Evolutionary conservation across 2,888 invertebrate genomes (phyloP).

Genomic region (Epirrhoe alternata): DNA sequence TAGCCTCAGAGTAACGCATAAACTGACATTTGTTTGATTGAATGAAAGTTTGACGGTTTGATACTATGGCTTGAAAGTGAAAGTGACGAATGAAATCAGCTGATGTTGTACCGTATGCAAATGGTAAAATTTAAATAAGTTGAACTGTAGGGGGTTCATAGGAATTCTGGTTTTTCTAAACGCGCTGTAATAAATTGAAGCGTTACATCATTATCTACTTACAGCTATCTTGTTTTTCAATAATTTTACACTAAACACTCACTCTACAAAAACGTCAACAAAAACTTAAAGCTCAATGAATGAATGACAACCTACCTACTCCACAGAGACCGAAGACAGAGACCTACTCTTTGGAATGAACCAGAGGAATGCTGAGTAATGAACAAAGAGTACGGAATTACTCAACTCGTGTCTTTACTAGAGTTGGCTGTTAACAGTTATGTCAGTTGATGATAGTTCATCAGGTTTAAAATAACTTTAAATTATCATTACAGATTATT

Average conservation of each 20-base stretch:
- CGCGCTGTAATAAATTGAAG: background rate
- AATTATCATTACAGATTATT: too few species aligned
- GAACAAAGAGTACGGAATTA: too few species aligned
- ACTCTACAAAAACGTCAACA: background rate
- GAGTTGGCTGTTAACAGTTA: too few species aligned
- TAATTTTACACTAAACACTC: background rate
- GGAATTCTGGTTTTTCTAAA: background rate
- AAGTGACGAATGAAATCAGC: conserved; percentile 43
- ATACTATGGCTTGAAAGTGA: conserved; percentile 51
- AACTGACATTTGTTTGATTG: background rate
- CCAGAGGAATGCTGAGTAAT: too few species aligned
- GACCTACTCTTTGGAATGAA: too few species aligned
- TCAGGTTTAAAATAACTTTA: too few species aligned
- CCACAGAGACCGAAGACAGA: too few species aligned
- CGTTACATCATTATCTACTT: background rate
- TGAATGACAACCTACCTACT: too few species aligned
- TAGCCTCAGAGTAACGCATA: too few species aligned
- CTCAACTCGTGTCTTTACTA: too few species aligned
- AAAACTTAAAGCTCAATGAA: background rate
- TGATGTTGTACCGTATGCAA: background rate
- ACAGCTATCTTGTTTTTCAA: background rate
- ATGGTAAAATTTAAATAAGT: background rate
- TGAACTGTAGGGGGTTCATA: background rate
- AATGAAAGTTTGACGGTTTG: background rate
- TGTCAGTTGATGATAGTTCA: too few species aligned